Base-by-base conservation (phyloP, 1,140 invertebrate genomes). In the Drosophila sulfurigaster region DNA sequence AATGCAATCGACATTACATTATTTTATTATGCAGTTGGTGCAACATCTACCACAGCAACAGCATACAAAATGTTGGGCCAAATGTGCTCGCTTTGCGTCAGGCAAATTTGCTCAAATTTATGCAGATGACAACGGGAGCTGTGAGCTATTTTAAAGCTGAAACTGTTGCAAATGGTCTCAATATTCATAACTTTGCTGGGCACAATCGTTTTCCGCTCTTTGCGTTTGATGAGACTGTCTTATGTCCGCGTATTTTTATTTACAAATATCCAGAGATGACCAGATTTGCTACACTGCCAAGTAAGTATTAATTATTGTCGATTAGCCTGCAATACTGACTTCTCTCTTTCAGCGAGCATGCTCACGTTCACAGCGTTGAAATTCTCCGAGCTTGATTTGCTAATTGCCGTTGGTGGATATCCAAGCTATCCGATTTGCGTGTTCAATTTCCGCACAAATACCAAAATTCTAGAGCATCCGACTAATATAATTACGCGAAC, bases 151-250 rank as follows among this genome's bases (percentile, higher is more conserved):
- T 91, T 10, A 82, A 79, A 52, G 51, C 81, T 3, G 91, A 92
- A 15, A 91, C 79, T 0, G 70, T 75, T 11, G 43, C 48, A 7
- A 66, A 67, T 3, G 87, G 91, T 1, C 52, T 87, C 1, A 54
- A 73, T 13, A 87, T 92, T 7, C 48, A 54, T 8, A 28, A 20
- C 0, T 73, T 80, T 25, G 16, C 76, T 1, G 88, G 91, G 5
- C 91, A 92, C 59, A 83, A 78, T 64, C 85, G 82, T 5, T 87
- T 89, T 56, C 78, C 91, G 1, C 57, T 92, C 0, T 92, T 92
- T 15, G 91, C 81, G 4, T 87, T 91, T 28, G 65, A 78, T 10
- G 91, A 92, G 25, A 59, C 15, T 1, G 32, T 80, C 0, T 38
- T 91, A 0, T 56, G 59, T 1, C 82, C 85, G 6, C 28, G 60